These are phyloP conservation scores for Parotia lawesii DNA, from an alignment of 2,113 vertebrate species.

Conservation along the genomic window DNA sequence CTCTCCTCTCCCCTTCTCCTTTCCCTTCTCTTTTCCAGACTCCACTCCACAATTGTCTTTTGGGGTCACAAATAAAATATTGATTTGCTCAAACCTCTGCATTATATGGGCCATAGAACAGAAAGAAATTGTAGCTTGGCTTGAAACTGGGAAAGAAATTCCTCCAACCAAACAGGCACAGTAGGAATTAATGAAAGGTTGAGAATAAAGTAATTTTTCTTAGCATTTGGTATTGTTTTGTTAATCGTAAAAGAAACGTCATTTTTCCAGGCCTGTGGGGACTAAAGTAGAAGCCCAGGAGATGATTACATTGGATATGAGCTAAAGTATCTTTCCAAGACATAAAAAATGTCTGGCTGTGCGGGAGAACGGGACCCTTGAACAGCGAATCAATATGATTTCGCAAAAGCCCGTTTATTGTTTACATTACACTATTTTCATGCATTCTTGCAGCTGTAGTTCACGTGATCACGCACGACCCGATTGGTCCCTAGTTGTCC, in stretches of 20 bases:
- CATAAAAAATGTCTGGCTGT: conserved; percentile 64
- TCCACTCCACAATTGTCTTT: not conserved
- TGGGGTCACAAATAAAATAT: not conserved
- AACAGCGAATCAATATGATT: no score
- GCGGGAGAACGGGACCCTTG: no score
- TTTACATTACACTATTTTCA: no score
- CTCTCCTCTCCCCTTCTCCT: not conserved
- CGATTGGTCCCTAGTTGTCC: no score
- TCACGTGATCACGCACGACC: no score
- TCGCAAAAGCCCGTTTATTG: no score
- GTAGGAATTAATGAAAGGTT: conserved; percentile 46
- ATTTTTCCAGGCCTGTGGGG: conserved; percentile 30
- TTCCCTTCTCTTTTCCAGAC: not conserved
- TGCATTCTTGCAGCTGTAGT: no score
- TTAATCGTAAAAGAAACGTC: conserved; percentile 54
- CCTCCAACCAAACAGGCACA: not conserved
- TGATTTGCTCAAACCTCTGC: not conserved
- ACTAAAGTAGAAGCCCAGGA: conserved; percentile 35
- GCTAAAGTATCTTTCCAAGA: conserved; percentile 52
- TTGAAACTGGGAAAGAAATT: not conserved
- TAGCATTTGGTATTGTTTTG: conserved; percentile 45
- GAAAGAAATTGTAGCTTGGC: not conserved
- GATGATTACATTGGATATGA: conserved; percentile 59
- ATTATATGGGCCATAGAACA: not conserved
- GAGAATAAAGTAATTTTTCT: conserved; percentile 15